A percentile compares a stretch with the other conserved stretches of the same genome.
These are phyloP conservation scores for Melipona bicolor DNA, from an alignment of 2,888 invertebrate genomes.

Conservation along the genomic window DNA sequence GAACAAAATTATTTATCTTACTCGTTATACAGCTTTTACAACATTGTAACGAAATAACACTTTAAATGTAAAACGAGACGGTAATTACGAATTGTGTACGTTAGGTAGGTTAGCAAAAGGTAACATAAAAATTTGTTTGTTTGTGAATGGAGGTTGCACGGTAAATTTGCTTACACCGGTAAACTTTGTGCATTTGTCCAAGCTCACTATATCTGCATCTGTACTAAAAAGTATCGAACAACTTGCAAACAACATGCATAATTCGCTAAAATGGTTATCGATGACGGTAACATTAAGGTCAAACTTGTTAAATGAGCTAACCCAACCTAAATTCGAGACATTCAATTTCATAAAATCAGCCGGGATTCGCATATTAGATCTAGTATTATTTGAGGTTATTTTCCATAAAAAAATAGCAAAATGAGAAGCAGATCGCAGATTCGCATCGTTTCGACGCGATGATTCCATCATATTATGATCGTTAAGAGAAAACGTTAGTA, in stretches of 20 bases:
- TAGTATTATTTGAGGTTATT: not conserved
- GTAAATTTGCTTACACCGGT: not conserved
- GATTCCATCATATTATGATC: not conserved
- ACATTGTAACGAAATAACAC: conserved; percentile 4
- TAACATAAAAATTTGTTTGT: not conserved
- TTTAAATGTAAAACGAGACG: not conserved
- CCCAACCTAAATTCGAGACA: not conserved
- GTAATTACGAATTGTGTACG: not conserved
- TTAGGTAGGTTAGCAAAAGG: not conserved
- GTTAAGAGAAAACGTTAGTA: not conserved
- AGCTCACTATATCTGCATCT: not conserved
- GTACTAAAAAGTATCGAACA: not conserved
- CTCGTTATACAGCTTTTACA: not conserved
- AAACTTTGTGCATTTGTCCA: no score
- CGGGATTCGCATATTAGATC: not conserved
- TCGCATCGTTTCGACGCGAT: conserved; percentile 2
- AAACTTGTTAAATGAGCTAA: not conserved
- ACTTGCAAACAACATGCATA: not conserved
- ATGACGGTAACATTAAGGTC: not conserved
- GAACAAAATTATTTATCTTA: no score
- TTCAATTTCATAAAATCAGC: not conserved
- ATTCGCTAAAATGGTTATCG: not conserved
- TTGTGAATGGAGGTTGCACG: not conserved
- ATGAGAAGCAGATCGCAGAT: not conserved
- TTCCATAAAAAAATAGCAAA: not conserved